A percentile compares a stretch with the other conserved stretches of the same genome.
Evolutionary conservation across 64 coral and sea anemone genomes (phyloP).

Genomic region (Montipora capricornis): DNA sequence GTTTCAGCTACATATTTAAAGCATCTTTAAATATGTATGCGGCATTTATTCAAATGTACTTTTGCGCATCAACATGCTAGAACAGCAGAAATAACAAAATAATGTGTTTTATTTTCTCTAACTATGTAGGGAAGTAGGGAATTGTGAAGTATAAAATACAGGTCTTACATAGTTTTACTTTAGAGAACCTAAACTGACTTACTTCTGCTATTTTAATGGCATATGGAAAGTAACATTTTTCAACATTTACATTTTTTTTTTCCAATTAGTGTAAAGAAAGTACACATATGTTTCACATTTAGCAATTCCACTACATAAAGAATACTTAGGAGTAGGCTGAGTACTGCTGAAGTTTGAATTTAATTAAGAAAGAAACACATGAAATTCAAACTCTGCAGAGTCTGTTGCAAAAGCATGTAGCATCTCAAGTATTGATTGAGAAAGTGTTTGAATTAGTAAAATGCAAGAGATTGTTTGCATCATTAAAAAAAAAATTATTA

Average conservation of each 20-base stretch:
- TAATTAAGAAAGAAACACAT: too few relatives aligned
- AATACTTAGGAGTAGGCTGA: too few relatives aligned
- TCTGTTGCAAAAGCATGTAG: too few relatives aligned
- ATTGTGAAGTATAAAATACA: not conserved
- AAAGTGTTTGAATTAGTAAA: too few relatives aligned
- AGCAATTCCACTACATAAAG: not conserved
- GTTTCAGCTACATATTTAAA: too few relatives aligned
- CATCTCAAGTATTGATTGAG: too few relatives aligned
- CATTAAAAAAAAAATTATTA: too few relatives aligned
- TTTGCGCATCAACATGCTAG: not conserved
- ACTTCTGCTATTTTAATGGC: not conserved
- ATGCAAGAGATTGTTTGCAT: too few relatives aligned
- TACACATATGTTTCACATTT: not conserved
- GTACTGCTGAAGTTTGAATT: too few relatives aligned
- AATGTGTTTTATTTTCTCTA: not conserved
- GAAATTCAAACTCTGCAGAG: too few relatives aligned
- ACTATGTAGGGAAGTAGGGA: not conserved
- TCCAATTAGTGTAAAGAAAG: not conserved
- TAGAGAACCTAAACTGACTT: not conserved
- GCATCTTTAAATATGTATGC: too few relatives aligned
- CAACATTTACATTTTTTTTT: not conserved
- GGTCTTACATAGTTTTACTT: not conserved
- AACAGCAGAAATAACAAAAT: not conserved
- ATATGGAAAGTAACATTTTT: conserved; percentile 21
- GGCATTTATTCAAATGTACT: too few relatives aligned